Percentiles rank a stretch among this genome's conserved stretches.
Evolutionary conservation across 2,113 vertebrate genomes (phyloP).

Genomic region (Cygnus buccinator): DNA sequence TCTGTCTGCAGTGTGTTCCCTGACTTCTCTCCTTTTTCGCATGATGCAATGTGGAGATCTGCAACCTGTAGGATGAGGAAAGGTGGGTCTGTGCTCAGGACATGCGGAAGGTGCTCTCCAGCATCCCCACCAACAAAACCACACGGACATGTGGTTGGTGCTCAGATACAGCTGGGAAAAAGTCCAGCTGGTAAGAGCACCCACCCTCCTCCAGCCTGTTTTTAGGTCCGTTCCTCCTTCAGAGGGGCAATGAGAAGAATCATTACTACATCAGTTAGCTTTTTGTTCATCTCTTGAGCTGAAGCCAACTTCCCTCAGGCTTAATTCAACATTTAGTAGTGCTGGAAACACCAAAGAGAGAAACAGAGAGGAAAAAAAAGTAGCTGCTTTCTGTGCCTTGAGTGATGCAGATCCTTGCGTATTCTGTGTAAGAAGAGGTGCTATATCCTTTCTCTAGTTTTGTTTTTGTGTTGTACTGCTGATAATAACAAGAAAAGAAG

Average conservation of each 20-base stretch:
- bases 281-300: slow-evolving; percentile 58
- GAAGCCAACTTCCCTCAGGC: slow-evolving; percentile 66
- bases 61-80: neutral
- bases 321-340: slow-evolving; percentile 61
- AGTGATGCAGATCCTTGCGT: slow-evolving; percentile 28
- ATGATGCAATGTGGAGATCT: neutral
- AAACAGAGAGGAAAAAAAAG: neutral
- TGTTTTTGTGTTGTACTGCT: slow-evolving; percentile 49
- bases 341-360: slow-evolving; percentile 36
- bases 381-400: slow-evolving; percentile 31
- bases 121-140: neutral
- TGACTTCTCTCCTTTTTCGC: slow-evolving; percentile 35
- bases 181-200: neutral
- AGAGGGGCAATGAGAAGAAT: neutral
- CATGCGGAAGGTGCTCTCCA: neutral
- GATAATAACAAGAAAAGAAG: slow-evolving; percentile 47
- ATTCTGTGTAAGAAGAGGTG: slow-evolving; percentile 18
- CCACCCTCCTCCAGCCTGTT: neutral
- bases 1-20: neutral
- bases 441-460: neutral
- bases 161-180: neutral
- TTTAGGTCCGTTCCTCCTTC: neutral
- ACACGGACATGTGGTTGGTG: rapidly evolving
- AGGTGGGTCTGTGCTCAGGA: neutral
- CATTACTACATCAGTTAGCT: neutral